phyloP scores from a whole-genome alignment of 1,140 invertebrate species.

The Zelostemma sp. region DNA sequence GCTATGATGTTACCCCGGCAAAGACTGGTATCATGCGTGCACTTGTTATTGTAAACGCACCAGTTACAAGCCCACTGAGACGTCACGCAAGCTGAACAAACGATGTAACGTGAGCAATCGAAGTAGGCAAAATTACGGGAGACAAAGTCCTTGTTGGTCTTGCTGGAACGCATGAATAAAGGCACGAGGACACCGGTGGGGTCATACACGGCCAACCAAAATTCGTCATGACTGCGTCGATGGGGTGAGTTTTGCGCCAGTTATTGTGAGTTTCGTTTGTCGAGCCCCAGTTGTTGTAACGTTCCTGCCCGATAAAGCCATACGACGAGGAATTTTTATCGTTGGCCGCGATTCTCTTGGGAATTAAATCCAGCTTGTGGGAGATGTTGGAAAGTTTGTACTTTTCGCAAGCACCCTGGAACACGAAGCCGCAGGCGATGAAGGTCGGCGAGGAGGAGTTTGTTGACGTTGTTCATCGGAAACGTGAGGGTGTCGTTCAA shows the following conservation, averaged over 20 bases:
- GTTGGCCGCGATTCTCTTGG: constrained; percentile 88
- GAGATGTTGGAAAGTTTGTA: constrained; percentile 88
- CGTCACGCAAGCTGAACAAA: constrained; percentile 87
- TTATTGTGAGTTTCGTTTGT: constrained; percentile 93
- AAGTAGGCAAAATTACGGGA: constrained; percentile 94
- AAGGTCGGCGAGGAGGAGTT: constrained; percentile 92
- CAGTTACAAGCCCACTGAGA: constrained; percentile 94
- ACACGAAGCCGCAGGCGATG: constrained; percentile 89
- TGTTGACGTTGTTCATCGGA: constrained; percentile 89
- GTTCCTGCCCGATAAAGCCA: constrained; percentile 96
- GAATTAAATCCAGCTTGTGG: constrained; percentile 79
- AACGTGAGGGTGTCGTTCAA: constrained; percentile 76
- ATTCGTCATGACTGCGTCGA: constrained; percentile 85
- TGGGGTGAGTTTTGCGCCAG: constrained; percentile 86
- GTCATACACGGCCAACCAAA: constrained; percentile 88
- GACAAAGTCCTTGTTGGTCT: constrained; percentile 96
- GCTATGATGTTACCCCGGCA: constrained; percentile 86
- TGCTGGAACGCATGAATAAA: constrained; percentile 91
- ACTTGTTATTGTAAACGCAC: constrained; percentile 96
- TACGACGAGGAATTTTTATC: constrained; percentile 92
- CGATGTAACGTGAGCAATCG: constrained; percentile 90
- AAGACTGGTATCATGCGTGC: constrained; percentile 86
- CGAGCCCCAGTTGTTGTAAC: constrained; percentile 87
- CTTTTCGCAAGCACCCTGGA: constrained; percentile 89
- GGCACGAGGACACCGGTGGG: constrained; percentile 87